Evolutionary conservation across 1,140 invertebrate genomes (phyloP), one percentile per base, ranked within the genome.

Genomic region (Lepeophtheirus salmonis): DNA sequence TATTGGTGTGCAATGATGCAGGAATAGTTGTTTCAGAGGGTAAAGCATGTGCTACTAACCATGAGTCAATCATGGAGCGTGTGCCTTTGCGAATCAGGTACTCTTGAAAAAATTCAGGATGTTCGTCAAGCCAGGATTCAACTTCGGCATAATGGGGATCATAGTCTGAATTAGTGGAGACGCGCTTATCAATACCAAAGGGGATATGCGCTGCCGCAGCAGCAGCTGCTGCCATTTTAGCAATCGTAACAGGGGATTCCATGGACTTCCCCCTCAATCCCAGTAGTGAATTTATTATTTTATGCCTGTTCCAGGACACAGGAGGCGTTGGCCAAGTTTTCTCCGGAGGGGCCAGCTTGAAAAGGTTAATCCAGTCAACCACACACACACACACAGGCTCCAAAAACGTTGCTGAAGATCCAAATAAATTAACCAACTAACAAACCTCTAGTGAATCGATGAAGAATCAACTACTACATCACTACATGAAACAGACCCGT

Each of bases 61-160:
- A 94, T 48, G 82, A 79, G 71, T 94, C 89, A 62, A 94, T 85
- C 67, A 89, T 83, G 67, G 86, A 83, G 58, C 88, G 77, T 16
- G 12, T 52, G 20, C 64, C 67, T 70, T 67, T 89, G 84, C 86
- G 85, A 66, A 91, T 78, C 71, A 95, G 91, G 74, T 95, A 96
- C 70, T 92, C 86, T 68, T 89, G 83, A 60, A 88, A 82, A 71
- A 95, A 96, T 69, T 90, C 86, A 61, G 86, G 88, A 74, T 96
- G 89, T 69, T 94, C 89, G 73, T 96, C 90, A 53, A 96, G 79
- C 90, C 90, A 96, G 62, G 86, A 79, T 72, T 90, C 86, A 71
- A 89, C 86, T 49, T 81, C 78, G 13, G 84, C 83, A 70, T 83
- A 86, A 70, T 89, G 84, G 25, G 83, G 79, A 72, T 88, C 83